Base-by-base conservation (phyloP, 2,888 invertebrate genomes). In the Microdon myrmicae region DNA sequence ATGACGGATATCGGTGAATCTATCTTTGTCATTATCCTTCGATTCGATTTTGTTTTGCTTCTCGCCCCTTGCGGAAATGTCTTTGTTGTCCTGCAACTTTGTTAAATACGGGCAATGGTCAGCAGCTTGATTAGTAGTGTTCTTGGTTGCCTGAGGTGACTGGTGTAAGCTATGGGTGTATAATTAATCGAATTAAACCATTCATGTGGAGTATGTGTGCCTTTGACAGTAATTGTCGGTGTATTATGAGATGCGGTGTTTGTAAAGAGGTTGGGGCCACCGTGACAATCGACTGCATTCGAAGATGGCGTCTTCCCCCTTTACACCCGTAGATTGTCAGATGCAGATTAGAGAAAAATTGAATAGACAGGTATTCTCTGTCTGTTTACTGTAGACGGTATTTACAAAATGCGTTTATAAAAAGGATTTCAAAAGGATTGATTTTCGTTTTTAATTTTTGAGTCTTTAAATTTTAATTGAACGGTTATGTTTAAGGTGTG, bases 1-100 rank as follows among this genome's bases (percentile, higher is more conserved):
- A 76, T 77, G 77, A 79, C 77, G 76, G 75, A 78, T 78, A 78
- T 78, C 74, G 73, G 73, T 72, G 77, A 77, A 77, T 77, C 78
- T 74, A 77, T 77, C 77, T 77, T 75, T 78, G 77, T 78, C 77
- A 78, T 79, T 77, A 76, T 76, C 74, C 71, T 76, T 76, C 75
- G 77, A 78, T 78, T 77, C 34, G 23, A 19, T 7, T 29, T 56
- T 61, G 68, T 64, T 68, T 53, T 49, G 55, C 55, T 59, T 68
- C 59, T 61, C 66, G 61, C 38, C 53, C 37, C 47, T 49, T 38
- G 34, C 19, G 31, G 54, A 29, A 49, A 22, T 47, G 48, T 26
- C 54, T 43, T 44, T 41, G 49, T 37, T 23, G 35, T 22, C 14
- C 9, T 37, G 22, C 55, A 48, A 22, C 34, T 60, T 53, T 20